Percentiles rank a stretch among this genome's conserved stretches.
Conservation (phyloP, 1,140 invertebrate genomes). For the Tribolium madens region DNA sequence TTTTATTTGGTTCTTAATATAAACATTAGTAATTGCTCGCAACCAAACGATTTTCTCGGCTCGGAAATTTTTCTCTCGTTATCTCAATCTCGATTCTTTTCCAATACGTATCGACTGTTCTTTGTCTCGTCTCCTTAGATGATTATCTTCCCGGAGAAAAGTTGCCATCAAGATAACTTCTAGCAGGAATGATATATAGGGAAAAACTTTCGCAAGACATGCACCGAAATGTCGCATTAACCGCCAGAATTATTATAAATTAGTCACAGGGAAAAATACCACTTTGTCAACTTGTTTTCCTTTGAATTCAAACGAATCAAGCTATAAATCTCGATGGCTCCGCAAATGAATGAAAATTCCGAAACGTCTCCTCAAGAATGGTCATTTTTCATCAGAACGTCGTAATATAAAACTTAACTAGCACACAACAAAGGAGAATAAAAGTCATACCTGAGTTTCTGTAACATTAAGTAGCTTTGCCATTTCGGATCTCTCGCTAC, state of each 20-base stretch:
- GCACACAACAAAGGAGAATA: conserved; percentile 35
- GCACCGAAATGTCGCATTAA: conserved; percentile 16
- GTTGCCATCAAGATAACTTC: conserved; percentile 24
- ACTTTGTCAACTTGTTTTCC: conserved; percentile 33
- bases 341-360: conserved; percentile 38
- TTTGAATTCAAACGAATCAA: conserved; percentile 21
- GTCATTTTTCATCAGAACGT: conserved; percentile 20
- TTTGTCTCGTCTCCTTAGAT: conserved; percentile 37
- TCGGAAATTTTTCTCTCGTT: conserved; percentile 5
- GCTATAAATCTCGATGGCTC: conserved; percentile 26
- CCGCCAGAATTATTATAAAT: conserved; percentile 17
- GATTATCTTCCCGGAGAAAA: conserved; percentile 30
- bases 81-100: conserved; percentile 25
- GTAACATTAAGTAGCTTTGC: conserved; percentile 93
- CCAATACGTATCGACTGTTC: conserved; percentile 19
- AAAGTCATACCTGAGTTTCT: conserved; percentile 87
- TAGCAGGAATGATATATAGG: conserved; percentile 21
- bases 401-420: conserved; percentile 45
- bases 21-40: conserved; percentile 48
- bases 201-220: conserved; percentile 14
- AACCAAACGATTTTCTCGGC: conserved; percentile 5
- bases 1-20: conserved; percentile 48
- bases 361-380: conserved; percentile 3
- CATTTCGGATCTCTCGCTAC: conserved; percentile 94
- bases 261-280: conserved; percentile 22